These are phyloP conservation scores for Ibycter americanus DNA, from an alignment of 2,797 vertebrate species.

Conservation along the genomic window DNA sequence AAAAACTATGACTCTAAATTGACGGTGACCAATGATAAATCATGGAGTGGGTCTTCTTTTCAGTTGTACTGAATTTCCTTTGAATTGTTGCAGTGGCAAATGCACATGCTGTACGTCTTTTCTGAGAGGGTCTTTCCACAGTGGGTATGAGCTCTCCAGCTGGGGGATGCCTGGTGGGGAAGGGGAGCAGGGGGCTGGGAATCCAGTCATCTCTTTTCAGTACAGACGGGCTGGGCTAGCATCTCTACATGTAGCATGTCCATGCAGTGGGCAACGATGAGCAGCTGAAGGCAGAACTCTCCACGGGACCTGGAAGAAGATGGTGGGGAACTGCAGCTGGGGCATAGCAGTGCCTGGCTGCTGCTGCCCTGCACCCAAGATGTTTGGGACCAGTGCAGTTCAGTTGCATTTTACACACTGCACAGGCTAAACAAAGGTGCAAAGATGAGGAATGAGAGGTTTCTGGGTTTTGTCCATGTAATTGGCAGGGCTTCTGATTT, in stretches of 20 bases:
- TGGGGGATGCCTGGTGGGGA: neutral
- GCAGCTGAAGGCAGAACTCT: neutral
- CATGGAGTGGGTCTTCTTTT: neutral
- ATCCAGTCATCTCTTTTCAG: neutral
- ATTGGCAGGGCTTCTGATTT: neutral
- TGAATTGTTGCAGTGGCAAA: neutral
- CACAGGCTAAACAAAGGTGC: neutral
- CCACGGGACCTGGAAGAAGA: neutral
- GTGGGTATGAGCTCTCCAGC: neutral
- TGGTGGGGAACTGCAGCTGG: neutral
- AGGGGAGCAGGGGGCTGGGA: neutral
- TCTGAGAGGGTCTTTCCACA: neutral
- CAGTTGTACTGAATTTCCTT: neutral
- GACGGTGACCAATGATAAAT: neutral
- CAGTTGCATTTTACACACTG: neutral
- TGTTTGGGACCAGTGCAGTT: neutral
- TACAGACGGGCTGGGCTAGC: neutral
- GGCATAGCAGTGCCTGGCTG: neutral
- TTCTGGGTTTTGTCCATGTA: neutral
- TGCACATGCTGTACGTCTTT: too few species aligned
- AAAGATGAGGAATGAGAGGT: accelerated
- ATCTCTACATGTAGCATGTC: neutral
- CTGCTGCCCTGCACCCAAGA: neutral
- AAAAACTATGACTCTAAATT: neutral
- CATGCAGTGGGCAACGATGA: accelerated